These are phyloP conservation scores for Schizopygopsis pylzovi DNA, from an alignment of 2,797 vertebrate genomes.

Conservation along the genomic window DNA sequence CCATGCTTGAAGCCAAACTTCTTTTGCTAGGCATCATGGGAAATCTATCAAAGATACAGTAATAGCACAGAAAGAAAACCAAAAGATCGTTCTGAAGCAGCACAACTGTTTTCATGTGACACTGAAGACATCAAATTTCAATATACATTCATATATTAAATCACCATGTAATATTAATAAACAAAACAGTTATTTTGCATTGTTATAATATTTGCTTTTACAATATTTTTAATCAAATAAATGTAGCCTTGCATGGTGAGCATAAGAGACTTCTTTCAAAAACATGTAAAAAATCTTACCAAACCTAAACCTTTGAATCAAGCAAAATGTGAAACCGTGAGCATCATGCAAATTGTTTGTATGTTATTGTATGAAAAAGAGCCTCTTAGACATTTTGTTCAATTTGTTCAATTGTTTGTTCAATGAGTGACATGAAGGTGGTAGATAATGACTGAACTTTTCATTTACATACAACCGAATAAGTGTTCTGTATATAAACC, in stretches of 20 bases:
- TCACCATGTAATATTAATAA: too few relatives aligned
- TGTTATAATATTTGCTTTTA: neutral
- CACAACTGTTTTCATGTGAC: too few relatives aligned
- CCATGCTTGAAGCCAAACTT: constrained; percentile 59
- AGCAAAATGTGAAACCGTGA: neutral
- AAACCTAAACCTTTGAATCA: neutral
- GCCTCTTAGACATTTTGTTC: neutral
- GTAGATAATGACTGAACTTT: neutral
- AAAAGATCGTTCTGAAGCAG: neutral
- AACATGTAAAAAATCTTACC: neutral
- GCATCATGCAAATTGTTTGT: neutral
- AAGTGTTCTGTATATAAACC: neutral
- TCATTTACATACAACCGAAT: too few relatives aligned
- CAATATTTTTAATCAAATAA: neutral
- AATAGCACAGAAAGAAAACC: constrained; percentile 40
- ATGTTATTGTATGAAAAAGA: neutral
- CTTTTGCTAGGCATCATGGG: constrained; percentile 56
- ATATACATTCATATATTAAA: too few relatives aligned
- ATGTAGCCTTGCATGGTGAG: neutral
- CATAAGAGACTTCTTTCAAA: neutral
- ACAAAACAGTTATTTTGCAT: neutral
- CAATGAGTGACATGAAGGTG: too few relatives aligned
- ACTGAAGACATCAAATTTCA: too few relatives aligned
- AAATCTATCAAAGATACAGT: constrained; percentile 57
- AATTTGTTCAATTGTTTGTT: too few relatives aligned